phyloP scores from a whole-genome alignment of 1,140 invertebrate genomes.

The Caenorhabditis inopinata region DNA sequence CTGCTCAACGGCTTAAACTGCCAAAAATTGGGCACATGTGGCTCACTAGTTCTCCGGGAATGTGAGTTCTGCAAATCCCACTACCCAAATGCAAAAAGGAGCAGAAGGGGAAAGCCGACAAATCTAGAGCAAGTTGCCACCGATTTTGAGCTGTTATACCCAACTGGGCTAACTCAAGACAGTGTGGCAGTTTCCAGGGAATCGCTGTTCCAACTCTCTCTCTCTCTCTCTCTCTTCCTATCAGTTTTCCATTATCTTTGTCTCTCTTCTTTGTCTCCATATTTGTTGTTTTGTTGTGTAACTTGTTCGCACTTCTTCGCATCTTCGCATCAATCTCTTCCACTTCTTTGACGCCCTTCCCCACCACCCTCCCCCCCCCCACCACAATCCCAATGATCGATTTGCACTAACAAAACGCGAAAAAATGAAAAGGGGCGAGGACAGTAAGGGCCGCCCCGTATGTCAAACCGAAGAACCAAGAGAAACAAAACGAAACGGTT shows the following conservation, averaged over 20 bases:
- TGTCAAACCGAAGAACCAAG: neutral
- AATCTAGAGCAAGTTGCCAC: too few species aligned
- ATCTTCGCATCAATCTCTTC: neutral
- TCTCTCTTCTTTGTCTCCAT: neutral
- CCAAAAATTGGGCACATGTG: too few species aligned
- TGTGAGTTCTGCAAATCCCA: too few species aligned
- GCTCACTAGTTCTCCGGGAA: too few species aligned
- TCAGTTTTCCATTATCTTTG: neutral
- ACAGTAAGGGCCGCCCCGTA: neutral
- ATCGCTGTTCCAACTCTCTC: neutral
- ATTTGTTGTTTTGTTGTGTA: slow-evolving; percentile 30
- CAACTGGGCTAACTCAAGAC: too few species aligned
- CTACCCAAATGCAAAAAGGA: too few species aligned
- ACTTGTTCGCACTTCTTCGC: slow-evolving; percentile 14
- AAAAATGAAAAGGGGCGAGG: neutral
- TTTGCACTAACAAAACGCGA: slow-evolving; percentile 19
- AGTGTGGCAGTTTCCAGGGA: too few species aligned
- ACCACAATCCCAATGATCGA: neutral
- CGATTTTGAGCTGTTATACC: too few species aligned
- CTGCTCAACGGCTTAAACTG: too few species aligned
- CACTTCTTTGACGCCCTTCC: neutral
- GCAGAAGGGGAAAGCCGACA: too few species aligned
- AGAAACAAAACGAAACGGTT: neutral
- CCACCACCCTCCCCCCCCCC: neutral
- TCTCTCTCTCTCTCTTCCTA: too few species aligned